Percentiles rank a stretch among this genome's conserved stretches.
Evolutionary conservation across 2,113 vertebrate genomes (phyloP).

Genomic region (Trachemys scripta): DNA sequence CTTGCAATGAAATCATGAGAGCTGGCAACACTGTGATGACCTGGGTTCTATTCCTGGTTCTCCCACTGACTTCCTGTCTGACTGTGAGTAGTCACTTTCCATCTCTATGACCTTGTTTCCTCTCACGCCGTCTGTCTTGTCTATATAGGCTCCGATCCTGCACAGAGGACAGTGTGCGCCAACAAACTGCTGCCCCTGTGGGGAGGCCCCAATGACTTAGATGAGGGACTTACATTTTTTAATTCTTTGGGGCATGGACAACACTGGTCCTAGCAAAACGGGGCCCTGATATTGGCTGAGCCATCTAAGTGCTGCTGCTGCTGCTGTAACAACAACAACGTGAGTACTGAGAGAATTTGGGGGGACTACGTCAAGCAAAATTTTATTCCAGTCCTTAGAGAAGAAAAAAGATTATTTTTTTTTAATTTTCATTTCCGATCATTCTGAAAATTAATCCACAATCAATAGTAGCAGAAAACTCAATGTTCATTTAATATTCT

Average conservation of each 20-base stretch:
- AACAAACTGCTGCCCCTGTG: background rate
- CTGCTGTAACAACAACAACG: background rate
- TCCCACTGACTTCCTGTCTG: background rate
- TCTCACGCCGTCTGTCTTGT: background rate
- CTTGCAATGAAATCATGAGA: background rate
- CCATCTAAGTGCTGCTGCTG: background rate
- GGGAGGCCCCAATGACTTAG: background rate
- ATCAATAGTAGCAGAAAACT: conserved; percentile 45
- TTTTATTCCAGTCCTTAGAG: background rate
- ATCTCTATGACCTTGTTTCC: background rate
- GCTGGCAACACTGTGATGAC: background rate
- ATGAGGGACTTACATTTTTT: background rate
- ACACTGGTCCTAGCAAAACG: background rate
- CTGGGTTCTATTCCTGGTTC: background rate
- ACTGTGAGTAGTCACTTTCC: background rate
- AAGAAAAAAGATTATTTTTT: conserved; percentile 27
- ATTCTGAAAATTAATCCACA: background rate
- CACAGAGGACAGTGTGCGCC: background rate
- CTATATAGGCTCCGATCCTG: background rate
- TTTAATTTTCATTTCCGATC: conserved; percentile 13
- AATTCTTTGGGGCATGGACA: background rate
- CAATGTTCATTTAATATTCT: conserved; percentile 6
- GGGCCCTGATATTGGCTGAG: background rate
- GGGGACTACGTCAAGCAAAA: conserved; percentile 17
- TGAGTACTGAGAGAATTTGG: conserved; percentile 13